Evolutionary conservation across 2,113 vertebrate species (phyloP).

Genomic region (Gallinago media): DNA sequence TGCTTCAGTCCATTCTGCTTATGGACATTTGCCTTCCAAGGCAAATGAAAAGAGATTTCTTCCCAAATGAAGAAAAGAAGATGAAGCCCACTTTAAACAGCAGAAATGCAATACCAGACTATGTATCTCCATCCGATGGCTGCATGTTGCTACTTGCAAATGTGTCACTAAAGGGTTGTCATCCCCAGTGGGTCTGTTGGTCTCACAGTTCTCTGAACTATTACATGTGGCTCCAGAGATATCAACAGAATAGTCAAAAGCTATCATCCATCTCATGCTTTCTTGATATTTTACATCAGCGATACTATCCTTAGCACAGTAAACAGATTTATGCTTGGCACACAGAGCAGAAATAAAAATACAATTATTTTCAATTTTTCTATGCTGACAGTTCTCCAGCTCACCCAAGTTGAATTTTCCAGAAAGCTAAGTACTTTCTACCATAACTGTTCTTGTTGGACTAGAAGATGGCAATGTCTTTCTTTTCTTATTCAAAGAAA

Average conservation of each 20-base stretch:
- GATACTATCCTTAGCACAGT: background rate
- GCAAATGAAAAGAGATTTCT: background rate
- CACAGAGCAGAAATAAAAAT: slow-evolving; percentile 16
- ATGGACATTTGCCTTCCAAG: background rate
- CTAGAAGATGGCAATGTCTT: background rate
- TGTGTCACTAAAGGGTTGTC: background rate
- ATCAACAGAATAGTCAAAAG: background rate
- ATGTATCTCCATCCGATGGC: background rate
- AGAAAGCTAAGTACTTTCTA: background rate
- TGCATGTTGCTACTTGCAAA: background rate
- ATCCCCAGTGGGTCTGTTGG: background rate
- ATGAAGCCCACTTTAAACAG: background rate
- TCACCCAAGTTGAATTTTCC: slow-evolving; percentile 11
- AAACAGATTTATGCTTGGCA: background rate
- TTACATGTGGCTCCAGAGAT: background rate
- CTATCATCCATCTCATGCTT: background rate
- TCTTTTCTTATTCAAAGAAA: background rate
- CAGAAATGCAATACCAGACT: background rate
- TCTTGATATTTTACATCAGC: background rate
- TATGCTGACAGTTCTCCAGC: slow-evolving; percentile 13
- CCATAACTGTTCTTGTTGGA: slow-evolving; percentile 1
- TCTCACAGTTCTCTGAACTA: background rate
- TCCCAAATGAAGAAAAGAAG: background rate
- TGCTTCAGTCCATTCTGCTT: background rate
- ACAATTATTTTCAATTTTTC: slow-evolving; percentile 19